phyloP scores from a whole-genome alignment of 2,797 vertebrate genomes.

The Apodemus agrarius region DNA sequence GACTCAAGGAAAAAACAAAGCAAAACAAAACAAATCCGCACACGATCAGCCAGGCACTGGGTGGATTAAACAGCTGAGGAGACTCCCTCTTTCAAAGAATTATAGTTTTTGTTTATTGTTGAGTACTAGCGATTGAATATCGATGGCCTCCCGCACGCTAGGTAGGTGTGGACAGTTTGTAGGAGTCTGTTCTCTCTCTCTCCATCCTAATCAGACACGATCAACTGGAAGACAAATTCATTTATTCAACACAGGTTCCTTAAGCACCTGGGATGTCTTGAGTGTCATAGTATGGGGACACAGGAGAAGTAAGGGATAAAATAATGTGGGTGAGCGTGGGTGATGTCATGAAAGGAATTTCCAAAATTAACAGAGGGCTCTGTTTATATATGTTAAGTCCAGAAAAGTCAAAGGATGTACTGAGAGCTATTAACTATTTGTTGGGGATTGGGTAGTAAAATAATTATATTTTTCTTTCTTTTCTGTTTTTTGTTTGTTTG shows the following conservation, averaged over 20 bases:
- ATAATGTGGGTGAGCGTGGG: background rate
- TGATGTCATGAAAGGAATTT: background rate
- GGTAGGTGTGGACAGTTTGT: background rate
- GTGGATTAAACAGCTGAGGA: background rate
- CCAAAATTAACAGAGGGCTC: background rate
- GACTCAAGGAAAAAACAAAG: conserved; percentile 21
- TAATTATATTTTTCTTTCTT: background rate
- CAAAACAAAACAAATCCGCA: background rate
- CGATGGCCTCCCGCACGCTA: background rate
- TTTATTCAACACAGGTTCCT: background rate
- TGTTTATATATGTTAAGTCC: background rate
- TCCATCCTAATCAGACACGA: background rate
- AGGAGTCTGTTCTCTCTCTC: background rate
- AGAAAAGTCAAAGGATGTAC: background rate
- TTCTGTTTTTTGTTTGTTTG: background rate
- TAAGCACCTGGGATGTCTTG: background rate
- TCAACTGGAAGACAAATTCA: background rate
- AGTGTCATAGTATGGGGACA: rapidly evolving
- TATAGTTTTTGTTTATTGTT: background rate
- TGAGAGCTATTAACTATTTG: background rate
- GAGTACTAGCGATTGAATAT: background rate
- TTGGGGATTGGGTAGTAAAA: background rate
- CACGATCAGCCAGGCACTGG: background rate
- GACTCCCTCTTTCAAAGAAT: background rate
- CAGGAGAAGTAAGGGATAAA: background rate